phyloP scores from a whole-genome alignment of 2,797 vertebrate genomes.

The Danio tinwini region DNA sequence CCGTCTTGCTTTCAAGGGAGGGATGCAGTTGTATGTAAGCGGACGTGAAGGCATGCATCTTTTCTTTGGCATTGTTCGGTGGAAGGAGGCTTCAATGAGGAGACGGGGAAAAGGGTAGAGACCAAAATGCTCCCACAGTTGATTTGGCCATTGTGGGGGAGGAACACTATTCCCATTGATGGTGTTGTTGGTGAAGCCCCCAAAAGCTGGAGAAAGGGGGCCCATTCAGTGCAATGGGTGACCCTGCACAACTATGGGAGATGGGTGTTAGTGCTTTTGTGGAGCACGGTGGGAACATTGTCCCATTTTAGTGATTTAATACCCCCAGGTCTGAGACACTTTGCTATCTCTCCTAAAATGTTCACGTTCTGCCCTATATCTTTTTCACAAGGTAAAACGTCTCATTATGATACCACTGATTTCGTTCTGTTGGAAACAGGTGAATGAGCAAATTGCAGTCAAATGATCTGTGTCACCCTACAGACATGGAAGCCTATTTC shows the following conservation, averaged over 20 bases:
- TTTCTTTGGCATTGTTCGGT: constrained; percentile 70
- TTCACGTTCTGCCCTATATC: constrained; percentile 20
- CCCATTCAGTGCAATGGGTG: constrained; percentile 71
- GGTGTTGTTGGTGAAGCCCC: constrained; percentile 73
- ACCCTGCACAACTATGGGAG: constrained; percentile 66
- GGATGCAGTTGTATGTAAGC: constrained; percentile 62
- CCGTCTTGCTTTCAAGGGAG: constrained; percentile 55
- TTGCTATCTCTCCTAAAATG: constrained; percentile 47
- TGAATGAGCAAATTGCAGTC: constrained; percentile 7
- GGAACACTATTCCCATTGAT: constrained; percentile 79
- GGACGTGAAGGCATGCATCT: constrained; percentile 82
- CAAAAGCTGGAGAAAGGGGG: constrained; percentile 71
- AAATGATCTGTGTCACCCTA: constrained; percentile 2
- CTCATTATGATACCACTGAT: constrained; percentile 22
- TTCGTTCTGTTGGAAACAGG: constrained; percentile 15
- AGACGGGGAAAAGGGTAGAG: constrained; percentile 60
- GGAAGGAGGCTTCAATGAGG: constrained; percentile 72
- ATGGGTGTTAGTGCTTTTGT: constrained; percentile 75
- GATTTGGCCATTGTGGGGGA: constrained; percentile 75
- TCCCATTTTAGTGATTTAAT: constrained; percentile 70
- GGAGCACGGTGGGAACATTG: constrained; percentile 78
- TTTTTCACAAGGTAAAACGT: constrained; percentile 39
- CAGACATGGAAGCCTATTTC: background rate
- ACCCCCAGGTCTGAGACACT: constrained; percentile 61
- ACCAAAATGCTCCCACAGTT: constrained; percentile 74